Conservation (phyloP, 2,113 vertebrate species). For the Apaloderma vittatum region DNA sequence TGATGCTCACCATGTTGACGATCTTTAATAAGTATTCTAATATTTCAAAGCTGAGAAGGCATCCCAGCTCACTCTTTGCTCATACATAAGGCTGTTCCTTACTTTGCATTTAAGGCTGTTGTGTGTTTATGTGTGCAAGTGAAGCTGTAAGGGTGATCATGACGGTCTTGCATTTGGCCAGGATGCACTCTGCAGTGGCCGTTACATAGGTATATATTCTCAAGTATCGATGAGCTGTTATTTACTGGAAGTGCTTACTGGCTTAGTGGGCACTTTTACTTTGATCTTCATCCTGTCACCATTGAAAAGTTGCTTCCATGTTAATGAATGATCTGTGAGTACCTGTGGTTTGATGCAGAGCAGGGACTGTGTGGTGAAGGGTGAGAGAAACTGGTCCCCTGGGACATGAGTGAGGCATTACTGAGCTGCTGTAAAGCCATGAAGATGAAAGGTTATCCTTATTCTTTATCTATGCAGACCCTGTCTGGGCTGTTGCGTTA, state of each 20-base stretch:
- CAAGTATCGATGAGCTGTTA: neutral
- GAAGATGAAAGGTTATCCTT: neutral
- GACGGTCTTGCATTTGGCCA: neutral
- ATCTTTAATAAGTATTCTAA: neutral
- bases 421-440: neutral
- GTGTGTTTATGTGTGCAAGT: neutral
- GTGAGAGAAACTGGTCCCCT: neutral
- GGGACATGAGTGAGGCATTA: fast-evolving
- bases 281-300: neutral
- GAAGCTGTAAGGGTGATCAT: neutral
- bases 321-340: neutral
- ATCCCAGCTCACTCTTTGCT: neutral
- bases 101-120: neutral
- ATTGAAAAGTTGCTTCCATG: neutral
- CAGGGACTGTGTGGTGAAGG: neutral
- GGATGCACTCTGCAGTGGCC: neutral
- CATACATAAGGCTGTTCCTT: neutral
- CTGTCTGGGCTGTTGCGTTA: neutral
- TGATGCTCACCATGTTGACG: fast-evolving
- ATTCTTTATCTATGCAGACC: neutral
- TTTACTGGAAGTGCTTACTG: neutral
- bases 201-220: neutral
- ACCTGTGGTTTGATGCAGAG: neutral
- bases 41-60: neutral
- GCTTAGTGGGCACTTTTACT: neutral